Evolutionary conservation across 2,113 vertebrate genomes (phyloP), one percentile per base, ranked within the genome.

Genomic region (Gopherus flavomarginatus): DNA sequence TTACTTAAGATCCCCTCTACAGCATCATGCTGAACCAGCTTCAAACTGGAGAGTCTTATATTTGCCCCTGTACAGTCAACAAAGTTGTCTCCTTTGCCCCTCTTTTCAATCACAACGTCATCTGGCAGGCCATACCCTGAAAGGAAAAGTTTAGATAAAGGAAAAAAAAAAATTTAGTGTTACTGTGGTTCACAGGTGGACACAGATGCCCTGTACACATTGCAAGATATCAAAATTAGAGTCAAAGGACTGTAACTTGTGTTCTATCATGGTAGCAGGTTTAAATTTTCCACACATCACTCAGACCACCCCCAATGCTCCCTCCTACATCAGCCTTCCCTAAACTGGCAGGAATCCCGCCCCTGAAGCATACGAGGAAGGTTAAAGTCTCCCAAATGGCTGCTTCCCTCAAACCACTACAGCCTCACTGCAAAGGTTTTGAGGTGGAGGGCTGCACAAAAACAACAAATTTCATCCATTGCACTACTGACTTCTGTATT

Each of bases 1-100:
- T 99, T 98, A 99, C 99, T 99, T 95, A 99, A 97, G 95, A 99
- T 99, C 49, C 99, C 99, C 94, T 99, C 99, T 53, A 99, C 98
- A 16, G 99, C 99, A 90, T 99, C 99, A 26, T 99, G 99, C 83
- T 99, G 99, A 81, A 99, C 98, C 85, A 99, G 98, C 96, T 99
- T 99, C 87, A 99, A 93, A 97, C 97, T 99, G 83, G 99, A 99
- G 93, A 99, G 98, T 96, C 96, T 98, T 87, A 99, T 92, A 56
- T 98, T 96, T 3, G 95, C 96, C 78, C 99, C 99, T 1, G 98
- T 98, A 16, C 99, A 99, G 85, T 99, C 99, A 87, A 99, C 97
- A 96, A 99, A 99, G 9, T 98, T 98, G 91, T 99, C 99, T 5
- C 99, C 99, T 96, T 98, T 99, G 81, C 98, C 99, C 75, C 89